A percentile compares a stretch with the other conserved stretches of the same genome.
These are phyloP conservation scores for Seriola dumerili DNA, from an alignment of 2,113 vertebrate species.

Conservation along the genomic window DNA sequence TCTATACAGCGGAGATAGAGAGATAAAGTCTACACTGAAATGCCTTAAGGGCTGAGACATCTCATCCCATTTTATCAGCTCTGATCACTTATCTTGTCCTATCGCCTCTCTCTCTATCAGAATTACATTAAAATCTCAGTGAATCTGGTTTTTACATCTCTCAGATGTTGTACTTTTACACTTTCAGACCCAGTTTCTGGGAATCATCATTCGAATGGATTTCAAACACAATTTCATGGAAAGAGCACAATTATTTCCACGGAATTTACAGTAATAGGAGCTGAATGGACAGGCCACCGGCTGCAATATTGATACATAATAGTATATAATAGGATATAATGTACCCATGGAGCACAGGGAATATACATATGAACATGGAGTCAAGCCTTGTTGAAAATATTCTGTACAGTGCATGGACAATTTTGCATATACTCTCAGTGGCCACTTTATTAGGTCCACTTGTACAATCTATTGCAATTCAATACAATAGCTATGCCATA, in stretches of 20 bases:
- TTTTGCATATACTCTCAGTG: not conserved
- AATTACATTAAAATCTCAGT: conserved; percentile 55
- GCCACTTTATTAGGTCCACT: not conserved
- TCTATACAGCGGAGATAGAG: conserved; percentile 42
- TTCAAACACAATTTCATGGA: conserved; percentile 57
- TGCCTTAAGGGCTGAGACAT: conserved; percentile 64
- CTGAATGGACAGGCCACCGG: conserved; percentile 24
- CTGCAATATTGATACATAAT: conserved; percentile 9
- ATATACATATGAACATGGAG: conserved; percentile 7
- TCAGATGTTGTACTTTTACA: conserved; percentile 51
- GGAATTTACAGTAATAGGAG: conserved; percentile 27
- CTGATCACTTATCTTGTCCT: conserved; percentile 68
- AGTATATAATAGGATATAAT: conserved; percentile 3
- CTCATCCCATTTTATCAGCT: conserved; percentile 72
- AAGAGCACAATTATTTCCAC: conserved; percentile 34
- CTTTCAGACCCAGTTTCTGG: conserved; percentile 45
- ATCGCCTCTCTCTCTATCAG: conserved; percentile 38
- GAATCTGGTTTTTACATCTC: conserved; percentile 54
- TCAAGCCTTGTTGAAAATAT: not conserved
- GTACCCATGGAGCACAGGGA: conserved; percentile 3
- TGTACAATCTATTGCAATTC: not conserved
- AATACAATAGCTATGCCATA: not conserved
- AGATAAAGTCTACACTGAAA: conserved; percentile 63
- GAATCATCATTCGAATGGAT: conserved; percentile 43
- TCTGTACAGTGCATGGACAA: not conserved